A percentile compares a stretch with the other conserved stretches of the same genome.
These are phyloP conservation scores for Bagarius yarrelli DNA, from an alignment of 2,113 vertebrate genomes.

Conservation along the genomic window DNA sequence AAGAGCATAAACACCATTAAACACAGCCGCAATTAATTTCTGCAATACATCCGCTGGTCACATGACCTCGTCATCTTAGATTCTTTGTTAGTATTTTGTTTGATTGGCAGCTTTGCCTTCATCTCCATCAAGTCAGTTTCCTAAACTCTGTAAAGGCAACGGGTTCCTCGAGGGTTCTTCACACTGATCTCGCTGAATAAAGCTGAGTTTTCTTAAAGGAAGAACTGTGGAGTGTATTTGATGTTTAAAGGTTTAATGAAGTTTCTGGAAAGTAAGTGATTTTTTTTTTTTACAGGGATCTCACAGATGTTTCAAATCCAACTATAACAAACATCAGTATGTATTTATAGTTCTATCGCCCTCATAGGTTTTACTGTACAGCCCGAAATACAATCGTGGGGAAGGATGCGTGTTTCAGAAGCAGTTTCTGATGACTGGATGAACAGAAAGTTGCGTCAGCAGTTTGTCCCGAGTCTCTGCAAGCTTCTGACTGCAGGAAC, in stretches of 20 bases:
- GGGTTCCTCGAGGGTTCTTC: background rate
- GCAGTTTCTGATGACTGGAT: background rate
- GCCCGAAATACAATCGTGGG: no score
- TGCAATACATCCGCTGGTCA: no score
- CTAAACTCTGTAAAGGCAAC: background rate
- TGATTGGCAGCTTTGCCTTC: background rate
- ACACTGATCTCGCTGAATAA: background rate
- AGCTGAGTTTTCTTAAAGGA: background rate
- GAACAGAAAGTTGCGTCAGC: constrained; percentile 11
- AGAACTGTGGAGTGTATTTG: background rate
- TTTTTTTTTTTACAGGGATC: no score
- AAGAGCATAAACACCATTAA: background rate
- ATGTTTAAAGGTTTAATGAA: no score
- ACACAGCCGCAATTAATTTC: no score
- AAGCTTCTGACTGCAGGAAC: constrained; percentile 9
- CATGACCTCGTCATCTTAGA: background rate
- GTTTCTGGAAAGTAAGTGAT: no score
- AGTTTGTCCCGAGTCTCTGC: background rate
- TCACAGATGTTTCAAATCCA: no score
- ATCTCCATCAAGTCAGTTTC: background rate
- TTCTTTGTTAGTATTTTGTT: background rate
- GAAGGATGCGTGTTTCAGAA: background rate
- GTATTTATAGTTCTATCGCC: background rate
- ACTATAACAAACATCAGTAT: no score
- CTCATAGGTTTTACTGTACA: background rate